Base-by-base conservation (phyloP, 2,113 vertebrate genomes). In the Saimiri boliviensis region DNA sequence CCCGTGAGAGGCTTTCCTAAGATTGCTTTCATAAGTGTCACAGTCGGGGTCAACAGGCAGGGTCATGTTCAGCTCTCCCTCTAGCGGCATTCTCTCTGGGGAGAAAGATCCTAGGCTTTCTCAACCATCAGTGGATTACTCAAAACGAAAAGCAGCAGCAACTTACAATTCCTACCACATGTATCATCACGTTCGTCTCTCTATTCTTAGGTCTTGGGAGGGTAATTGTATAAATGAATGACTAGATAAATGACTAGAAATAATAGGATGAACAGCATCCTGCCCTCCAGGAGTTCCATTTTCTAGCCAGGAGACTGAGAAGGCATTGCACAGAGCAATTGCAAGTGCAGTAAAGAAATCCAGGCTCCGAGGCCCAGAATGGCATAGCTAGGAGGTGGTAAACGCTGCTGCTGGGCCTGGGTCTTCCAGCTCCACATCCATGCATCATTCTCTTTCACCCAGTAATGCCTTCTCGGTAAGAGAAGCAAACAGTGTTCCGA, bases 161-260 rank as follows among this genome's bases (percentile, higher is more conserved):
- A 73, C 13, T 85, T 88, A 37, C 63, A 71, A 21, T 81, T 70
- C 80, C 93, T 30, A 63, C 82, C 91, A 79, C 0, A 30, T 14
- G 1, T n/a, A 88, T 47, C 73, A 88, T 47, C 73, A 8, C 0
- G 23, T 66, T 63, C 90, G 68, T 66, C 89, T 94, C 82, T 84
- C 81, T 97, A n/a, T 66, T 86, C 91, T 70, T 52, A 63, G 45
- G 73, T 86, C 93, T 91, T 95, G 37, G 35, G 73, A 96, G 84
- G 49, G 74, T 86, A 93, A 93, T 13, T 84, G 70, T 87, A 94
- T 95, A 91, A 93, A 95, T 86, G 89, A 95, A 95, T 84, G 60
- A 91, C 77, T 77, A 94, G 92, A 80, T 93, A 91, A 94, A 95
- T n/a, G 87, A 92, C 83, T 93, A 45, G 86, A 93, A 95, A 84